Base-by-base conservation (phyloP, 2,113 vertebrate species). In the Pygoscelis antarcticus region DNA sequence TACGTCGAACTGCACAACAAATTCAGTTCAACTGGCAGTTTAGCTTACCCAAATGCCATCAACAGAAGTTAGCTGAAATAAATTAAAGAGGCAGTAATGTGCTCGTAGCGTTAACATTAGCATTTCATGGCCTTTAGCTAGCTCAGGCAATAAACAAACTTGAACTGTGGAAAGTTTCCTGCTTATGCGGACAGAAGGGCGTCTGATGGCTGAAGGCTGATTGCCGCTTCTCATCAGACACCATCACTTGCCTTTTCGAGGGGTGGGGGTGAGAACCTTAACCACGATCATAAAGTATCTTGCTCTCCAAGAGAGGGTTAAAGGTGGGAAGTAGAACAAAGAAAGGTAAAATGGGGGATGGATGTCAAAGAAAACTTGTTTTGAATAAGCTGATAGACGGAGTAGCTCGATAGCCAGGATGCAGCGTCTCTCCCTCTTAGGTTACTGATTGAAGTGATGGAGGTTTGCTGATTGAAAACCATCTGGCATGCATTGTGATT, bases 21-120 rank as follows among this genome's bases (percentile, higher is more conserved):
- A 98, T 89, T 85, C 95, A 85, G 94, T 77, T 89, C 94, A 90
- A 83, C 89, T 83, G 95, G 96, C 96, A 87, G 91, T 86, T 97
- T 40, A 77, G 87, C 94, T 97, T 93, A 94, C 80, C 86, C 96
- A 97, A 97, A 96, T 96, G 96, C 93, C 92, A 92, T 96, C 95
- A 89, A 42, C 29, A 26, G 77, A 94, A 96, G 92, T 64, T 81
- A 76, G 85, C 83, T 81, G 96, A 95, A 95, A 97, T 97, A 91
- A 98, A 97, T 96, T 96, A 97, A 96, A 98, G 97, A 97, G 97
- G 93, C 96, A 98, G 95, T 65, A 96, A 74, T 61, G 36, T 54
- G 97, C 97, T 97, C 8, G 21, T 75, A 70, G 97, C 76, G 6
- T 91, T 94, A 87, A 80, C 85, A 94, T 97, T 96, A 93, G 87